Percentiles rank a stretch among this genome's conserved stretches.
Evolutionary conservation across 1,140 invertebrate genomes (phyloP).

Genomic region (Penaeus indicus): DNA sequence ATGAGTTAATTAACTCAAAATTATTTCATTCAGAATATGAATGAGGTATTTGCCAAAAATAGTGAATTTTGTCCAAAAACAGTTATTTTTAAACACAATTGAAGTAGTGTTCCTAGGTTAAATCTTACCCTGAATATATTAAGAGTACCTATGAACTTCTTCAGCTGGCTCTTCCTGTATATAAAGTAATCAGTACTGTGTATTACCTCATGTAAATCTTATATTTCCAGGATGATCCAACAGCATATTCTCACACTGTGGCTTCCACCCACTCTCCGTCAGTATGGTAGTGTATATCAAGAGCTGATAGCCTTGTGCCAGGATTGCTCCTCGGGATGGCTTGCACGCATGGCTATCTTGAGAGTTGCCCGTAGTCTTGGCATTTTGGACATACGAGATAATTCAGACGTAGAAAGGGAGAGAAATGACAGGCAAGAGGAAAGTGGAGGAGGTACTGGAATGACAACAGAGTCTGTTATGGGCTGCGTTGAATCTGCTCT

Average conservation of each 20-base stretch:
- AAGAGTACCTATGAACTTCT: not conserved
- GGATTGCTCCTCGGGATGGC: constrained; percentile 23
- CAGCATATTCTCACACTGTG: constrained; percentile 39
- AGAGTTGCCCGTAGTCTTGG: constrained; percentile 33
- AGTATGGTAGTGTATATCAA: constrained; percentile 23
- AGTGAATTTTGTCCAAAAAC: too few species aligned
- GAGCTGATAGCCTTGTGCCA: constrained; percentile 9
- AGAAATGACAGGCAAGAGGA: not conserved
- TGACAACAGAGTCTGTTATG: not conserved
- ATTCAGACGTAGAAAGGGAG: not conserved
- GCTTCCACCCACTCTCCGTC: constrained; percentile 39
- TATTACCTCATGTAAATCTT: not conserved
- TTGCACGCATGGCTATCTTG: constrained; percentile 49
- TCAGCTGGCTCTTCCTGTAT: not conserved
- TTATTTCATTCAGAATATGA: too few species aligned
- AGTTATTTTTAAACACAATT: too few species aligned
- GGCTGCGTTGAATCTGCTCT: constrained; percentile 7
- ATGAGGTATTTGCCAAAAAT: too few species aligned
- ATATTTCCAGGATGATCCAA: constrained; percentile 24
- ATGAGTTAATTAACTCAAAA: too few species aligned
- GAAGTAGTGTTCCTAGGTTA: too few species aligned
- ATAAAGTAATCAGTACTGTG: not conserved
- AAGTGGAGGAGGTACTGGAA: not conserved
- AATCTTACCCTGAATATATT: not conserved
- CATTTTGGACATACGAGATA: not conserved